phyloP scores from a whole-genome alignment of 2,888 invertebrate genomes.

The Limenitis camilla region DNA sequence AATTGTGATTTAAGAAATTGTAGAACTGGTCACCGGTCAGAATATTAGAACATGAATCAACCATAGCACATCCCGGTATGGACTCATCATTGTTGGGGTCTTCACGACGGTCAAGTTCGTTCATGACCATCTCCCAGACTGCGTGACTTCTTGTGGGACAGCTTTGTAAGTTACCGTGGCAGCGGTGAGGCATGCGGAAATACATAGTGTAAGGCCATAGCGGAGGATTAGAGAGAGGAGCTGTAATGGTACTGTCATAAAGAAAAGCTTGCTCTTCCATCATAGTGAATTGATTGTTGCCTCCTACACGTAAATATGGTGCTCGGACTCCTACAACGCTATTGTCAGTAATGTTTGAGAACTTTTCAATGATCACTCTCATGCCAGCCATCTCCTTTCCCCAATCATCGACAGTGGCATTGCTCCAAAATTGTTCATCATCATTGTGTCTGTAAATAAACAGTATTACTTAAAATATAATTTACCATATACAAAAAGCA shows the following conservation, averaged over 20 bases:
- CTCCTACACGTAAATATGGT: conserved; percentile 92
- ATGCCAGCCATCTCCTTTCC: conserved; percentile 96
- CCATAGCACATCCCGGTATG: conserved; percentile 94
- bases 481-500: not conserved
- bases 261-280: conserved; percentile 97
- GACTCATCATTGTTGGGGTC: conserved; percentile 93
- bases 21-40: conserved; percentile 94
- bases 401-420: conserved; percentile 94
- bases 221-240: conserved; percentile 91
- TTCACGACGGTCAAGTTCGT: conserved; percentile 92
- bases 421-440: conserved; percentile 94
- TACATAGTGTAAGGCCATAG: conserved; percentile 99
- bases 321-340: conserved; percentile 93
- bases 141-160: conserved; percentile 94
- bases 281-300: conserved; percentile 97
- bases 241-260: conserved; percentile 96
- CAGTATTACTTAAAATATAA: conserved; percentile 3
- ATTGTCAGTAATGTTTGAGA: conserved; percentile 91
- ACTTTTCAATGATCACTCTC: conserved; percentile 92
- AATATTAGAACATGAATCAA: conserved; percentile 95
- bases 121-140: conserved; percentile 97
- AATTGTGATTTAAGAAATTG: conserved; percentile 94
- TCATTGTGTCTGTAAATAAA: conserved; percentile 83
- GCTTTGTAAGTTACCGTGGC: conserved; percentile 93
- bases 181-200: conserved; percentile 95